Evolutionary conservation across 2,113 vertebrate species (phyloP).

Genomic region (Athene cunicularia): DNA sequence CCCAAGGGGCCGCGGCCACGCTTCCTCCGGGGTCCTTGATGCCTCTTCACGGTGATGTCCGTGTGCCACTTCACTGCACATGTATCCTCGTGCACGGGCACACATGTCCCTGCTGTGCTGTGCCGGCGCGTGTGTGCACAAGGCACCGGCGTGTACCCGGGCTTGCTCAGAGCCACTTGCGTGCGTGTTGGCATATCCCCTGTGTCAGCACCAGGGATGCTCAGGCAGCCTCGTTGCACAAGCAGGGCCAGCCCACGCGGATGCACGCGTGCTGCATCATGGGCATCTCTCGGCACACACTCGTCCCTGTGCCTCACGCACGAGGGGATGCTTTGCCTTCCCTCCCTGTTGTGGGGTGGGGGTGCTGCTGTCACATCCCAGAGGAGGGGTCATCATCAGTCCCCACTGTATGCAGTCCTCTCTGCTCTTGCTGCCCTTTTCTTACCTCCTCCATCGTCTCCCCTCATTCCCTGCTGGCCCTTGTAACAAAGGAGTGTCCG

Average conservation of each 20-base stretch:
- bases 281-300: not conserved
- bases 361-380: not conserved
- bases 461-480: not conserved
- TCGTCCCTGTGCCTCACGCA: accelerated
- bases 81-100: not conserved
- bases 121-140: accelerated
- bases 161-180: accelerated
- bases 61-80: accelerated
- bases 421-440: not conserved
- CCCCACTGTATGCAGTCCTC: not conserved
- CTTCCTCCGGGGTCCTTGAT: not conserved
- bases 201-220: not conserved
- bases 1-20: not conserved
- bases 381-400: not conserved
- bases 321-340: not conserved
- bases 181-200: not conserved
- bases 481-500: not conserved
- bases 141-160: accelerated
- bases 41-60: not conserved
- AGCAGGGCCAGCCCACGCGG: not conserved
- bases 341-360: not conserved
- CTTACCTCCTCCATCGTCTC: not conserved
- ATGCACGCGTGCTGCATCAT: accelerated
- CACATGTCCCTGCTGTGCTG: not conserved
- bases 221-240: not conserved